Conservation (phyloP, 2,797 vertebrate genomes). For the Amblyraja radiata region DNA sequence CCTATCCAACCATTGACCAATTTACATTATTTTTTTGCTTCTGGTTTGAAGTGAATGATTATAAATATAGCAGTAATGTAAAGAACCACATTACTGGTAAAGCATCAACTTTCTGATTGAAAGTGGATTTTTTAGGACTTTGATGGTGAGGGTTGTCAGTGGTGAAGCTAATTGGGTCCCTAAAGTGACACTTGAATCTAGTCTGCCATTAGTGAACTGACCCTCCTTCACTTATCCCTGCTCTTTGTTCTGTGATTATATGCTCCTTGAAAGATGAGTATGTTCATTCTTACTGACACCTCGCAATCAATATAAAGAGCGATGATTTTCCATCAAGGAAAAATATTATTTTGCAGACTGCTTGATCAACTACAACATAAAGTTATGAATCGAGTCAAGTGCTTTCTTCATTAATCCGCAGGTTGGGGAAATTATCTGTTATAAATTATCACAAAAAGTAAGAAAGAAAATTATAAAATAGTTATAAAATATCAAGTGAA, state of each 20-base stretch:
- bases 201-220: not conserved
- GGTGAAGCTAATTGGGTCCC: not conserved
- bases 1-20: not conserved
- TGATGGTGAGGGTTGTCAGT: not conserved
- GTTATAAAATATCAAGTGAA: not conserved
- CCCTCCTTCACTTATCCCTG: not conserved
- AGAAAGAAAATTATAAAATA: not conserved
- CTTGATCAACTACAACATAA: not conserved
- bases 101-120: not conserved
- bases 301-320: not conserved
- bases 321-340: not conserved
- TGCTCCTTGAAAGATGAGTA: not conserved
- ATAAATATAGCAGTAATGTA: not conserved
- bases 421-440: not conserved
- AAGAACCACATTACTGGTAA: not conserved
- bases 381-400: not conserved
- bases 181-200: not conserved
- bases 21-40: not conserved
- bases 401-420: not conserved
- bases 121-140: not conserved
- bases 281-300: not conserved
- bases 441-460: not conserved
- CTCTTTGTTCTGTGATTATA: not conserved
- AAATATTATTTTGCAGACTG: not conserved
- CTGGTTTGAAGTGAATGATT: not conserved